phyloP scores from a whole-genome alignment of 2,797 vertebrate species.

The Trachops cirrhosus region DNA sequence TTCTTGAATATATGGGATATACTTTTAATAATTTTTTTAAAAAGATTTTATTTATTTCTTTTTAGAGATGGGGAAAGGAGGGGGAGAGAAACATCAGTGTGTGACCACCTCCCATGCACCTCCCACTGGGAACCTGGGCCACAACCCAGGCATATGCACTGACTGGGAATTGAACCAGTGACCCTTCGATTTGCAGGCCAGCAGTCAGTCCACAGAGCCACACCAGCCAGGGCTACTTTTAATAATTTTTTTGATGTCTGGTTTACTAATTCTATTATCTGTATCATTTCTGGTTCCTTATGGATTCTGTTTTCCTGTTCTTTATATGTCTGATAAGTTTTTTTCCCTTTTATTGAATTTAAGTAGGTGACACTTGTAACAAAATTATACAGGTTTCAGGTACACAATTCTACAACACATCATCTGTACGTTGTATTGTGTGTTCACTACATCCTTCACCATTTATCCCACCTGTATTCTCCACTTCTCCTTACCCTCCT shows the following conservation, averaged over 20 bases:
- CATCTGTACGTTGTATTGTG: not conserved
- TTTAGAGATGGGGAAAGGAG: no score
- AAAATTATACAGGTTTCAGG: not conserved
- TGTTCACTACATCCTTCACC: not conserved
- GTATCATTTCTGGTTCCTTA: not conserved
- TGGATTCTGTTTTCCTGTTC: not conserved
- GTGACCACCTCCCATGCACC: no score
- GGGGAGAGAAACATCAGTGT: no score
- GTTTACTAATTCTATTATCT: not conserved
- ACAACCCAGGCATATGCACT: no score
- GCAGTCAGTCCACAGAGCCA: no score
- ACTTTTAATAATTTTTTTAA: not conserved
- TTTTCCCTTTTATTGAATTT: not conserved
- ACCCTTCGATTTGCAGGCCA: no score
- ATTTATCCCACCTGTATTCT: not conserved
- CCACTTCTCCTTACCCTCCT: not conserved
- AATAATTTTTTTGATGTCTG: not conserved
- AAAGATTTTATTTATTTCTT: no score
- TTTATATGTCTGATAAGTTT: not conserved
- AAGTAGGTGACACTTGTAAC: not conserved
- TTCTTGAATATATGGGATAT: not conserved
- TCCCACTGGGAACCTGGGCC: no score
- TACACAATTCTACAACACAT: not conserved
- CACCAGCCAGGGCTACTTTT: not conserved
- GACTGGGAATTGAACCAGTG: no score